Base-by-base conservation (phyloP, 2,113 vertebrate genomes). In the Eolophus roseicapilla region DNA sequence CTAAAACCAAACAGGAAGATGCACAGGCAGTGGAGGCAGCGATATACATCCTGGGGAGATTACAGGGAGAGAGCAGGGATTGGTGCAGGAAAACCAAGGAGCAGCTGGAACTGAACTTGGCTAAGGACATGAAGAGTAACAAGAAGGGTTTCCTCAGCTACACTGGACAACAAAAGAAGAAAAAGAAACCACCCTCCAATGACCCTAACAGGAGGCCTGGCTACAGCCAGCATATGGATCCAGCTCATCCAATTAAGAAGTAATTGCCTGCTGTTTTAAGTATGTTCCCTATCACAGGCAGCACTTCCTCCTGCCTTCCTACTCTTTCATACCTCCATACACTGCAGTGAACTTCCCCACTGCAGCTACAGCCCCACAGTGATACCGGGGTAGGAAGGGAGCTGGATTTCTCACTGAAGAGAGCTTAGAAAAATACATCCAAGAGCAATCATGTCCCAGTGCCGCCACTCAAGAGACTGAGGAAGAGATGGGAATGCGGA, bases 401-500 rank as follows among this genome's bases (percentile, higher is more conserved):
- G 35, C 33, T 29, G 39, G 17, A n/a, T 49, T 76, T 76, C 57
- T 64, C 71, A 27, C 13, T 35, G 53, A 5, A 19, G 29, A 23
- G 35, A 84, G 9, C 73, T 83, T 8, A 39, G 80, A 71, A 76
- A 73, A 80, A 60, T 4, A 33, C 35, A 60, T 24, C 18, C 44
- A 29, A 49, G 73, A 77, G 64, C 60, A 33, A 62, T 9, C 44
- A 29, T 11, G n/a, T 41, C 70, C 37, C 68, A 62, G 50, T 0
- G 0, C 33, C n/a, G 63, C 25, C 49, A 33, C 31, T 53, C 17
- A 2, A 2, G 46, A 76, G 52, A 41, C 68, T 8, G 17, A 59
- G 16, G 64, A 62, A 59, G 25, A 10, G 31, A 76, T 0, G 0
- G 35, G 44, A 68, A 43, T 2, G 15, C 67, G 70, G 44, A 52